Base-by-base conservation (phyloP, 92 coral and sea anemone species). In the Palythoa grandis region DNA sequence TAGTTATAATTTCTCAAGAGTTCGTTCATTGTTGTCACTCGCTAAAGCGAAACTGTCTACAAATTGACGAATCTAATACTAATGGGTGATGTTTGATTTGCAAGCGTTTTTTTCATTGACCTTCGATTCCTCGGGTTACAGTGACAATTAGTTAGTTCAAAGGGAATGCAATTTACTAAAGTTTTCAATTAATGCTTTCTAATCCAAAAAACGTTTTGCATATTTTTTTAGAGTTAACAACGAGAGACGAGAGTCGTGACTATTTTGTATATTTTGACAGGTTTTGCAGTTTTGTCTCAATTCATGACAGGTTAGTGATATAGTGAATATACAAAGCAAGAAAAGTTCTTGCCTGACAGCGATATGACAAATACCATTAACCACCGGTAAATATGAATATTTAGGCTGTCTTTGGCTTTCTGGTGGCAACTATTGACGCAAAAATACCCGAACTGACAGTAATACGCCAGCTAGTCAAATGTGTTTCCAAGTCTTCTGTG, bases 51-150 rank as follows among this genome's bases (percentile, higher is more conserved):
- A n/a, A 37, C 50, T 76, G 67, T 53, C 47, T 54, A 53, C 10
- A 54, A 76, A 23, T 54, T 76, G 82, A 12, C 22, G 23, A 76
- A 76, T 53, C 66, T 47, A 67, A 66, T 66, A 65, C 14, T 48
- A 80, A 24, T 67, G 37, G 61, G 20, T 80, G 85, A 52, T 80
- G 72, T 79, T 39, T 79, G 84, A 79, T 66, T 66, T 47, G 48
- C 65, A 47, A 83, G 87, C 89, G 89, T 93, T 90, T 76, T 67
- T 43, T 78, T 58, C 48, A 75, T 70, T 83, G 83, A 90, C 86
- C 89, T 90, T 72, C 54, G 56, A 91, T 89, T 93, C 86, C 96
- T 93, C 70, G 69, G 92, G 94, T 79, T 86, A 92, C 93, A 83
- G 54, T 61, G 82, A 74, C 93, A 83, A 92, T 93, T 90, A 91